phyloP scores from a whole-genome alignment of 2,797 vertebrate genomes.

The Melanotaenia maccullochi region DNA sequence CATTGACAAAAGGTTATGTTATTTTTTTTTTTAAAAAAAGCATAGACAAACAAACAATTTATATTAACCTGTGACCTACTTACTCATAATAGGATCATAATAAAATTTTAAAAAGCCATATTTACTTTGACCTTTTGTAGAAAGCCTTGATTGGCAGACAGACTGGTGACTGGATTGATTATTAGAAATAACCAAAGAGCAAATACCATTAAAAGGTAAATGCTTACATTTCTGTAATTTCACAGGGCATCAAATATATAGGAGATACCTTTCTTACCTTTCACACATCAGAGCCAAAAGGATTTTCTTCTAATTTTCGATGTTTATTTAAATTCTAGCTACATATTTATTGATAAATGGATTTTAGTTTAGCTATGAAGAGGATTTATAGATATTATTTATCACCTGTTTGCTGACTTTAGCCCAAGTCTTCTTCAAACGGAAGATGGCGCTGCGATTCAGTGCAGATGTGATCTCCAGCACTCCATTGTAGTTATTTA shows the following conservation, averaged over 20 bases:
- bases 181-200: slow-evolving; percentile 24
- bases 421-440: slow-evolving; percentile 96
- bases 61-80: slow-evolving; percentile 1
- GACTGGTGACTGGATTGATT: slow-evolving; percentile 18
- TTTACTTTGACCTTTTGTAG: slow-evolving; percentile 6
- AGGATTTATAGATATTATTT: neutral
- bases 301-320: neutral
- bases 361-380: neutral
- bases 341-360: neutral
- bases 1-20: neutral
- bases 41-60: neutral
- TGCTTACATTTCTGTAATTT: slow-evolving; percentile 1
- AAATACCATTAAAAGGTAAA: slow-evolving; percentile 4
- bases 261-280: slow-evolving; percentile 6
- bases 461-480: slow-evolving; percentile 95
- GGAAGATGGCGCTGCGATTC: slow-evolving; percentile 95
- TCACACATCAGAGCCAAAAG: neutral
- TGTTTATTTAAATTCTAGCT: neutral
- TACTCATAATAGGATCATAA: slow-evolving; percentile 10
- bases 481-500: slow-evolving; percentile 95
- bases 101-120: slow-evolving; percentile 22
- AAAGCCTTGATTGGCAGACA: slow-evolving; percentile 7
- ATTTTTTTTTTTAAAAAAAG: neutral
- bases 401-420: slow-evolving; percentile 94
- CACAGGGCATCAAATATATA: slow-evolving; percentile 6